phyloP scores from a whole-genome alignment of 2,797 vertebrate genomes.

The Gymnothorax javanicus region DNA sequence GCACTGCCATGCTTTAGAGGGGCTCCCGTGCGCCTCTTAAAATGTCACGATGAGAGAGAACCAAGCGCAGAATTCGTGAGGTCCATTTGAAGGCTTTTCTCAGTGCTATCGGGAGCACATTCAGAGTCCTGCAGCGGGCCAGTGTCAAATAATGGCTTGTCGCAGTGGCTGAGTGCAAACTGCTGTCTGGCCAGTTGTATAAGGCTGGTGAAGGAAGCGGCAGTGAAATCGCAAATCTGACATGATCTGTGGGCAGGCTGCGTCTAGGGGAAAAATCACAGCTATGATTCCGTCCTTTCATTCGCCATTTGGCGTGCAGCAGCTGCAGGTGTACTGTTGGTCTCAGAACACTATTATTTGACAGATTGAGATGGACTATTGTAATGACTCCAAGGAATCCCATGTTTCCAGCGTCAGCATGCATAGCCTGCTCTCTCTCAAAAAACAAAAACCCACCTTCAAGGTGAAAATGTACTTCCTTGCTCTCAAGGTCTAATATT shows the following conservation, averaged over 20 bases:
- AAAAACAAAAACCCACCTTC: background rate
- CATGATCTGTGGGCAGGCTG: background rate
- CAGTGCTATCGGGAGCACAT: conserved; percentile 28
- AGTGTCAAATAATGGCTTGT: conserved; percentile 36
- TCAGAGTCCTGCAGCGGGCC: conserved; percentile 3
- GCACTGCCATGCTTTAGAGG: conserved; percentile 11
- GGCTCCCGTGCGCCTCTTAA: conserved; percentile 28
- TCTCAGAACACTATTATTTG: background rate
- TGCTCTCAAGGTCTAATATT: background rate
- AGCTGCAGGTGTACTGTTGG: background rate
- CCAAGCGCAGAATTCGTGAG: conserved; percentile 38
- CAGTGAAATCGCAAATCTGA: conserved; percentile 19
- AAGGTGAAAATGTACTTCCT: background rate
- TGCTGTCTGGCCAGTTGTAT: conserved; percentile 34
- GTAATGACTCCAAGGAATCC: background rate
- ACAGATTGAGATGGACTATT: background rate
- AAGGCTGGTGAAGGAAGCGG: background rate
- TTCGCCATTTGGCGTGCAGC: background rate
- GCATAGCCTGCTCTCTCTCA: background rate
- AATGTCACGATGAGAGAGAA: conserved; percentile 41
- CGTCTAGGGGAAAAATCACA: conserved; percentile 8
- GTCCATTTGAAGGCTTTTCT: conserved; percentile 41
- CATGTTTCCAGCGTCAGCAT: background rate
- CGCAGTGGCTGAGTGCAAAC: conserved; percentile 38
- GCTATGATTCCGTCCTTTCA: background rate